Conservation (phyloP, 1,140 invertebrate genomes). For the Dryas iulia region DNA sequence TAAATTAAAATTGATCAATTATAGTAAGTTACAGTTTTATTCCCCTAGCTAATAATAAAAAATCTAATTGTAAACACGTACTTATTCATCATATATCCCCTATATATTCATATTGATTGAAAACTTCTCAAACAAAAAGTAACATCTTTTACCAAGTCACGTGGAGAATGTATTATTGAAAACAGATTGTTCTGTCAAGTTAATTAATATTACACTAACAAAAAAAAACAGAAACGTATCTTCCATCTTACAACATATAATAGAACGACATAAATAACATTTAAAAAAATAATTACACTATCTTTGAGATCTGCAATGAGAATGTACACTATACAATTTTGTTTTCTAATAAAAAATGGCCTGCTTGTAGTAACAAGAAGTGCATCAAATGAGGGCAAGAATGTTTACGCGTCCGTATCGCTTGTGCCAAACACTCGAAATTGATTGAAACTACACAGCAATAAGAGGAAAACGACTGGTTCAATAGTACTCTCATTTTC, state of each 20-base stretch:
- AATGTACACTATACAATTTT: background rate
- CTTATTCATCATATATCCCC: no score
- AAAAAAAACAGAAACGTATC: background rate
- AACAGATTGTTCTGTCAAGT: background rate
- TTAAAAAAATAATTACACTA: background rate
- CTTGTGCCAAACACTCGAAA: conserved; percentile 29
- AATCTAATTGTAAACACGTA: no score
- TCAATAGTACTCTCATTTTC: background rate
- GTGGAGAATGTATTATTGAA: background rate
- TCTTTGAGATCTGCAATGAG: background rate
- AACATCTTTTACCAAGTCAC: background rate
- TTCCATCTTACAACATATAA: background rate
- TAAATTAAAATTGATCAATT: no score
- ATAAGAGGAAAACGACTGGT: background rate
- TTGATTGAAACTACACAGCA: conserved; percentile 22
- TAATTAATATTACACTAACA: background rate
- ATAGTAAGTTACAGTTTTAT: no score
- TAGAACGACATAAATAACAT: background rate
- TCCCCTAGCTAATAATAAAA: no score
- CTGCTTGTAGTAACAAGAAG: conserved; percentile 24
- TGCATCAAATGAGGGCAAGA: conserved; percentile 31
- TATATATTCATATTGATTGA: no score
- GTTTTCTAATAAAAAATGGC: conserved; percentile 16
- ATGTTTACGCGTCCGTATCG: conserved; percentile 22
- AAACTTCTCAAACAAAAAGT: no score